phyloP scores from a whole-genome alignment of 2,797 vertebrate genomes.

The Girardinus metallicus region DNA sequence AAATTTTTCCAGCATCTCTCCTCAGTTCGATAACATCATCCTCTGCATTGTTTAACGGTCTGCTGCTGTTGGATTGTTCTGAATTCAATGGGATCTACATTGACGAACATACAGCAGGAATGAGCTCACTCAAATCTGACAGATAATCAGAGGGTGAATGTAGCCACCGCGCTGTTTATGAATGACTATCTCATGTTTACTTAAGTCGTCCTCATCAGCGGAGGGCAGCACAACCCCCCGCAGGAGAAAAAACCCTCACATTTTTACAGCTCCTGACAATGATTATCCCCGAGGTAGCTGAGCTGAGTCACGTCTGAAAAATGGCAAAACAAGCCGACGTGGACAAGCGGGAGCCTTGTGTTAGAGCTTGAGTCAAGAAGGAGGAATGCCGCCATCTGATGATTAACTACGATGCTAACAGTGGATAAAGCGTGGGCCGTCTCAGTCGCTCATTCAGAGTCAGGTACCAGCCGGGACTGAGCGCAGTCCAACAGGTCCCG shows the following conservation, averaged over 20 bases:
- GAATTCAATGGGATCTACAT: constrained; percentile 4
- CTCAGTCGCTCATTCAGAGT: constrained; percentile 28
- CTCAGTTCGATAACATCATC: not conserved
- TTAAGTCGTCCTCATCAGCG: constrained; percentile 55
- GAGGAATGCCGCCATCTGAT: constrained; percentile 71
- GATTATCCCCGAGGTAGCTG: constrained; percentile 34
- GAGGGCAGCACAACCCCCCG: constrained; percentile 35
- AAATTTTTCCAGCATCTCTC: no score
- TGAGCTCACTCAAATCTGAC: constrained; percentile 59
- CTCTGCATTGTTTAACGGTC: constrained; percentile 47
- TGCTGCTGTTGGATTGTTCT: constrained; percentile 42
- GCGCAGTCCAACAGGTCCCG: constrained; percentile 61
- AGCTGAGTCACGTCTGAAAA: constrained; percentile 55
- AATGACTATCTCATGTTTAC: constrained; percentile 76
- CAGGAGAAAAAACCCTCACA: constrained; percentile 24
- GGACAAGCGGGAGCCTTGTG: constrained; percentile 39
- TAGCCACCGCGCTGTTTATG: constrained; percentile 65
- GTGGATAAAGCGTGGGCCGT: constrained; percentile 37
- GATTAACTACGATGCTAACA: constrained; percentile 65
- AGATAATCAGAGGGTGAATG: constrained; percentile 75
- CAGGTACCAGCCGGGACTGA: constrained; percentile 68
- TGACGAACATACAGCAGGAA: constrained; percentile 25
- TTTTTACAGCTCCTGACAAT: constrained; percentile 31
- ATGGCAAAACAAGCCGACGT: constrained; percentile 44
- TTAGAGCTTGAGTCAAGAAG: constrained; percentile 54